Conservation (phyloP, 2,113 vertebrate species). For the Aspiorhynchus laticeps region DNA sequence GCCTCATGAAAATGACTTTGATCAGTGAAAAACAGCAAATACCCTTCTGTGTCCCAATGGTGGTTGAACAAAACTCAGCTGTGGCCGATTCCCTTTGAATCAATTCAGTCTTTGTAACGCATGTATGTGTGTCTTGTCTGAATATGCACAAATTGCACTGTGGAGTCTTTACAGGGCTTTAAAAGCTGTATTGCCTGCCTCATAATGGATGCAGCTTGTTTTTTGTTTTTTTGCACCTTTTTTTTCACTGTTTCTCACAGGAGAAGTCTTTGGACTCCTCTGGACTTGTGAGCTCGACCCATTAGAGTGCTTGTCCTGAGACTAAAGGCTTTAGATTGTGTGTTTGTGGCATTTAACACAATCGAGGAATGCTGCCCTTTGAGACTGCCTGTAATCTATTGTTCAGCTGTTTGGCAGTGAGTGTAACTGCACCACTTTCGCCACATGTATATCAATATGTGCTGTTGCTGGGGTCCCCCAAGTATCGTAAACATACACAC, state of each 20-base stretch:
- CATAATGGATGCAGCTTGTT: slow-evolving; percentile 29
- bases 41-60: slow-evolving; percentile 1
- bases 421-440: slow-evolving; percentile 15
- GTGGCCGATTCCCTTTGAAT: neutral
- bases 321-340: slow-evolving; percentile 29
- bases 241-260: slow-evolving; percentile 9
- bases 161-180: slow-evolving; percentile 40
- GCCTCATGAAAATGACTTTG: neutral
- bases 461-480: slow-evolving; percentile 11
- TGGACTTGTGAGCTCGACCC: neutral
- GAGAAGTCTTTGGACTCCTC: slow-evolving; percentile 14
- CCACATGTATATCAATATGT: slow-evolving; percentile 18
- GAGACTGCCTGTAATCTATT: slow-evolving; percentile 41
- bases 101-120: slow-evolving; percentile 35
- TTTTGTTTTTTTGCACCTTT: slow-evolving; percentile 50
- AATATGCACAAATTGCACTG: slow-evolving; percentile 38
- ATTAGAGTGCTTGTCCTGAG: neutral
- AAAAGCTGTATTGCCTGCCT: slow-evolving; percentile 17
- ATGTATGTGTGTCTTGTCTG: slow-evolving; percentile 22
- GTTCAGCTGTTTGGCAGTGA: slow-evolving; percentile 31
- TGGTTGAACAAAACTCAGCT: neutral
- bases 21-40: neutral
- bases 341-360: slow-evolving; percentile 6
- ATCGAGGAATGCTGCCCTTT: slow-evolving; percentile 7
- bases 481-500: slow-evolving; percentile 15